Percentiles rank a stretch among this genome's conserved stretches.
Conservation (phyloP, 2,888 invertebrate species). For the Perizoma affinitatum region DNA sequence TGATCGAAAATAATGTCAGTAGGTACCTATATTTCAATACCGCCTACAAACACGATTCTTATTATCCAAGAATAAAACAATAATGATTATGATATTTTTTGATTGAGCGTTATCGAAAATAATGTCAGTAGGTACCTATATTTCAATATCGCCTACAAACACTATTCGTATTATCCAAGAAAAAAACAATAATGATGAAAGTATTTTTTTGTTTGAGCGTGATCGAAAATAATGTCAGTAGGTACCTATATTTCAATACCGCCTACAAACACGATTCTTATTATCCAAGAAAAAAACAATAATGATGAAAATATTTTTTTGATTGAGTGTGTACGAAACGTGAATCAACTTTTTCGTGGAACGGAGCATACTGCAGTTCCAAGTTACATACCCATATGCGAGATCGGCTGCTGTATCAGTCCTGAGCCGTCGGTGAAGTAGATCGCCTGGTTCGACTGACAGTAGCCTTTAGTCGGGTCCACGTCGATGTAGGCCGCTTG, state of each 20-base stretch:
- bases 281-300: background rate
- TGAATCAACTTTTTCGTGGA: no score
- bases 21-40: background rate
- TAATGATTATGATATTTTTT: constrained; percentile 14
- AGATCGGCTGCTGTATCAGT: constrained; percentile 57
- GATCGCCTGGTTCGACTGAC: constrained; percentile 54
- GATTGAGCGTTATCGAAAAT: constrained; percentile 9
- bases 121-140: background rate
- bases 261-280: constrained; percentile 1
- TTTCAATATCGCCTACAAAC: constrained; percentile 1
- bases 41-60: constrained; percentile 2
- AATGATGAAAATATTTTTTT: constrained; percentile 16
- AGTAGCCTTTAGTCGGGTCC: constrained; percentile 62
- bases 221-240: background rate
- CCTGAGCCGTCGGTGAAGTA: constrained; percentile 69
- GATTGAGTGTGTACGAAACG: constrained; percentile 7
- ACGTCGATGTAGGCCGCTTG: constrained; percentile 65
- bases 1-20: background rate
- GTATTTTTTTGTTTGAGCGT: constrained; percentile 16
- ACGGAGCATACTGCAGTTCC: no score
- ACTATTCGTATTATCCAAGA: background rate
- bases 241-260: background rate
- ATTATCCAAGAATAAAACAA: background rate
- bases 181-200: constrained; percentile 3
- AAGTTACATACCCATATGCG: constrained; percentile 56